Base-by-base conservation (phyloP, 2,888 invertebrate genomes). In the Cataglyphis albicans region DNA sequence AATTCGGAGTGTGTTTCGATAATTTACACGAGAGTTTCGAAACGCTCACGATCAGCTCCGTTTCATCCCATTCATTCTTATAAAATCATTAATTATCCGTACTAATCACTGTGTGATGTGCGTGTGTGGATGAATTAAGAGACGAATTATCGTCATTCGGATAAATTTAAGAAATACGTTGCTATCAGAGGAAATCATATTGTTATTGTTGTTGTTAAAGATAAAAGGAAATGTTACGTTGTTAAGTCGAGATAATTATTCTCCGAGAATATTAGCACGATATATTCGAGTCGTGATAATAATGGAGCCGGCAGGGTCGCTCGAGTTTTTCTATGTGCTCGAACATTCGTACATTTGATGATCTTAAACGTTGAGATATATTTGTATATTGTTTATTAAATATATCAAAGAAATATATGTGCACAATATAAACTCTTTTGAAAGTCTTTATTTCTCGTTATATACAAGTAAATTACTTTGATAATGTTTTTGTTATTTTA, bases 151-250 rank as follows among this genome's bases (percentile, higher is more conserved):
- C 44, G 61, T 52, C 74, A 55, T 81, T 38, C 64, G 32, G 3
- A 82, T 63, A 84, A 84, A 84, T 86, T 87, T 89, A 85, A 81
- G 61, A 64, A 85, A 86, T 90, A 87, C 85, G 86, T 92, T 92
- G 89, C 92, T 92, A 86, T 91, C 88, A 41, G 3, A 76, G 86
- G 83, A 90, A 86, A 90, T 89, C 85, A 92, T 87, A 91, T 93
- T 93, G 93, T 93, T 93, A 92, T 81, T 93, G 92, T 93, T 93
- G 92, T 92, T 93, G 93, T 93, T 93, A 92, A 92, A 91, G 91
- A 90, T 92, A 92, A 93, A 72, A 87, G 85, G 88, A 91, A 90
- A 87, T 89, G 90, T 91, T 92, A 88, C 84, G 87, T 91, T 92
- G 91, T 93, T 93, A 90, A 89, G 88, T 87, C 89, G 35, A 70